Evolutionary conservation across 1,140 invertebrate genomes (phyloP), one percentile per base, ranked within the genome.

Genomic region (Pogonomyrmex barbatus): DNA sequence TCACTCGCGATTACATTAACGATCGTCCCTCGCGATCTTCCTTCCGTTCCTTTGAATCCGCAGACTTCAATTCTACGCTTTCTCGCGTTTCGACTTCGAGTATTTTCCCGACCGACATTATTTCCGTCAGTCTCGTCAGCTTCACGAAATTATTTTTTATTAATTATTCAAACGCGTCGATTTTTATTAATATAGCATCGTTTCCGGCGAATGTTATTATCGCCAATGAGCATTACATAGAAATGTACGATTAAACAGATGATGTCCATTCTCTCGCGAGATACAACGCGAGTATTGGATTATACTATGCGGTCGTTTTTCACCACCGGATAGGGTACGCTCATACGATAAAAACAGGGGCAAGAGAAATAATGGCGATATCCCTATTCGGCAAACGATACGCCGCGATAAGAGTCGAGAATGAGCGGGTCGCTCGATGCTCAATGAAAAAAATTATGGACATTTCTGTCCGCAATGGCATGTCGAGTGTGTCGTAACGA

Each of bases 401-500:
- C 54, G 33, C 17, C 33, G 42, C 10, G 68, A 75, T 73, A 82
- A 82, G 67, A 73, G 47, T 54, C 42, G 67, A 82, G 79, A 82
- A 82, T 73, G 54, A 58, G 54, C 63, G 50, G 36, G 65, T 62
- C 33, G 30, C 45, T 75, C 12, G 54, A 73, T 60, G 68, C 54
- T 82, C 79, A 58, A 82, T 47, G 54, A 36, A 47, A 58, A 58
- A 82, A 63, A 73, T 73, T 58, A 71, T n/a, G 39, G 67, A 82
- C 14, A 71, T 73, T 60, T 73, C 47, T 36, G 30, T 60, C 24
- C 52, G 67, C 67, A 60, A 73, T 58, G 67, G 79, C 24, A 39
- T 24, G 42, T 73, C 42, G 65, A 52, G 79, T 58, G 56, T 68
- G 52, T 82, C 79, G 67, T 82, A 82, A 73, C 67, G 67, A 73